A percentile compares a stretch with the other conserved stretches of the same genome.
phyloP scores from a whole-genome alignment of 2,113 vertebrate genomes.

The Helogale parvula region DNA sequence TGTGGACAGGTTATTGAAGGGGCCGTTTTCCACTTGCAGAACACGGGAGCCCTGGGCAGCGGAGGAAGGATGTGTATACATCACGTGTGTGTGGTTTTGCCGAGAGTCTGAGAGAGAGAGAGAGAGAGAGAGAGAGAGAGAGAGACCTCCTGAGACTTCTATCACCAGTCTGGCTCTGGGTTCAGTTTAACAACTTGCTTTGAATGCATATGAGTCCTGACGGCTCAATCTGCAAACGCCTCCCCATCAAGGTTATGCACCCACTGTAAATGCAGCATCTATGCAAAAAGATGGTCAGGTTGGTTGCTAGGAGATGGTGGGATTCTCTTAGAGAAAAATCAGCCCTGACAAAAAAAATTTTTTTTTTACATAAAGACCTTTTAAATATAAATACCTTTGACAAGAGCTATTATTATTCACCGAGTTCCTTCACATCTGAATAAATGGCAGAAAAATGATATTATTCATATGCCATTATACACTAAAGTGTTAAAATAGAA shows the following conservation, averaged over 20 bases:
- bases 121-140: neutral
- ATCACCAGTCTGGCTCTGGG: conserved; percentile 66
- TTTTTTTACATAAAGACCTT: conserved; percentile 87
- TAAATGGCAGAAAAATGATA: conserved; percentile 86
- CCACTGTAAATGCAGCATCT: conserved; percentile 78
- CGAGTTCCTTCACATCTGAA: conserved; percentile 84
- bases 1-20: neutral
- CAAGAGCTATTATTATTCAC: conserved; percentile 87
- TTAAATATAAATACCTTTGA: conserved; percentile 90
- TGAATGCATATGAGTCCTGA: conserved; percentile 80
- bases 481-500: conserved; percentile 85
- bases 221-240: conserved; percentile 84
- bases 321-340: conserved; percentile 86
- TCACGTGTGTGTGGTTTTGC: neutral
- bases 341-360: conserved; percentile 79
- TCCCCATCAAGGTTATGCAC: conserved; percentile 82
- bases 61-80: neutral
- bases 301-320: conserved; percentile 88
- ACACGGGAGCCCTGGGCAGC: neutral
- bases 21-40: neutral
- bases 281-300: conserved; percentile 86
- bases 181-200: conserved; percentile 79
- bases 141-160: conserved; percentile 58
- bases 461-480: conserved; percentile 85
- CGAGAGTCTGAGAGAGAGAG: neutral